Percentiles rank a stretch among this genome's conserved stretches.
These are phyloP conservation scores for Venustoraphidia nigricollis DNA, from an alignment of 2,888 invertebrate genomes.

Conservation along the genomic window DNA sequence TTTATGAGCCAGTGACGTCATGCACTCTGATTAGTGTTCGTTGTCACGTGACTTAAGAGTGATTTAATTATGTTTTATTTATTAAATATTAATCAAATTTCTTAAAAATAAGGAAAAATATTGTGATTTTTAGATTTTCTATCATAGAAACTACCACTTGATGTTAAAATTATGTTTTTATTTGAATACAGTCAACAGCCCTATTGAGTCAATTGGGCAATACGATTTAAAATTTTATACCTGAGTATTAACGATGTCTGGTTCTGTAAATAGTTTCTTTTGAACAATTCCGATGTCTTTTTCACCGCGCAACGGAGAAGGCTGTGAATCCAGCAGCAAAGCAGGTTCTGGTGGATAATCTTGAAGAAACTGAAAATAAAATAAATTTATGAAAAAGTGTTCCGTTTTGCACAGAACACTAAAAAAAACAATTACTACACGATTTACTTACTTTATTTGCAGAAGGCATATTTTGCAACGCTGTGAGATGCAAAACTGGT, in stretches of 20 bases:
- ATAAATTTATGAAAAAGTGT: not conserved
- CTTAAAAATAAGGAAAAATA: too few species aligned
- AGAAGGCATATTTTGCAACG: conserved; percentile 24
- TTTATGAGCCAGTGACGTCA: too few species aligned
- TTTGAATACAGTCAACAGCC: too few species aligned
- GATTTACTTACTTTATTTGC: conserved; percentile 20
- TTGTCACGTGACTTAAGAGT: too few species aligned
- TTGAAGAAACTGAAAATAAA: conserved; percentile 13
- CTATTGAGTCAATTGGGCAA: too few species aligned
- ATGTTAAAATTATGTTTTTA: too few species aligned
- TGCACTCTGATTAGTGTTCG: too few species aligned
- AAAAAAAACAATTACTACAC: not conserved
- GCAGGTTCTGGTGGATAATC: conserved; percentile 17
- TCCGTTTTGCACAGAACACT: not conserved
- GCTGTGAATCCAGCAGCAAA: conserved; percentile 15
- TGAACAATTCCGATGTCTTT: conserved; percentile 17
- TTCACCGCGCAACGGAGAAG: conserved; percentile 18
- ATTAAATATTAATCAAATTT: too few species aligned
- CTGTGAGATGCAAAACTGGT: conserved; percentile 29
- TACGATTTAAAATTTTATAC: conserved; percentile 8
- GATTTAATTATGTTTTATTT: too few species aligned
- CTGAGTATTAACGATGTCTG: conserved; percentile 23
- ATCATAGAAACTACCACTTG: too few species aligned
- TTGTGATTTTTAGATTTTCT: too few species aligned
- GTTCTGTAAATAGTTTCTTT: conserved; percentile 27